Conservation (phyloP, 2,113 vertebrate species). For the Cochlearius cochlearius region DNA sequence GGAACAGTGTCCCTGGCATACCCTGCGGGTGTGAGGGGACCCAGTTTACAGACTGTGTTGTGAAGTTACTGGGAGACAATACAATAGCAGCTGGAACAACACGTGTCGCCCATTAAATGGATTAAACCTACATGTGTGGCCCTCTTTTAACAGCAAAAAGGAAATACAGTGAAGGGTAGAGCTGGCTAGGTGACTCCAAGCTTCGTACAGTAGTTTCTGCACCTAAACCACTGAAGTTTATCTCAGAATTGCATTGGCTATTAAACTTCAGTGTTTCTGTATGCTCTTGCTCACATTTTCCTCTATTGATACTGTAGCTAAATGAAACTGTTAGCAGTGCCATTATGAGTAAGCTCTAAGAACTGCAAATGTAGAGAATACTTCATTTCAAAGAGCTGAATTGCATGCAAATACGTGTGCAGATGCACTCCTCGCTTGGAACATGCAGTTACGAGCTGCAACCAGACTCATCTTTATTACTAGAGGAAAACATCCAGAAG, state of each 20-base stretch:
- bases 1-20: not conserved
- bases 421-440: not conserved
- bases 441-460: not conserved
- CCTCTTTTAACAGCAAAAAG: not conserved
- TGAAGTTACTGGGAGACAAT: not conserved
- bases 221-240: not conserved
- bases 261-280: not conserved
- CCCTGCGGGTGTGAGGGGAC: not conserved
- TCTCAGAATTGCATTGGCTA: not conserved
- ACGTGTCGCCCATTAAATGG: not conserved
- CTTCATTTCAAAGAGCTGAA: not conserved
- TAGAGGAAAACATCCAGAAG: not conserved
- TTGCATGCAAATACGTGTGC: not conserved
- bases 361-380: not conserved
- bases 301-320: not conserved
- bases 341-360: not conserved
- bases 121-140: not conserved
- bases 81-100: not conserved
- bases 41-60: not conserved
- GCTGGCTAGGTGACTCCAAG: not conserved
- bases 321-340: not conserved
- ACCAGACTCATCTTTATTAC: not conserved
- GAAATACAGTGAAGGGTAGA: not conserved
- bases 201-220: not conserved
- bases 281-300: not conserved